These are phyloP conservation scores for Pagetopsis macropterus DNA, from an alignment of 2,797 vertebrate species.

Conservation along the genomic window DNA sequence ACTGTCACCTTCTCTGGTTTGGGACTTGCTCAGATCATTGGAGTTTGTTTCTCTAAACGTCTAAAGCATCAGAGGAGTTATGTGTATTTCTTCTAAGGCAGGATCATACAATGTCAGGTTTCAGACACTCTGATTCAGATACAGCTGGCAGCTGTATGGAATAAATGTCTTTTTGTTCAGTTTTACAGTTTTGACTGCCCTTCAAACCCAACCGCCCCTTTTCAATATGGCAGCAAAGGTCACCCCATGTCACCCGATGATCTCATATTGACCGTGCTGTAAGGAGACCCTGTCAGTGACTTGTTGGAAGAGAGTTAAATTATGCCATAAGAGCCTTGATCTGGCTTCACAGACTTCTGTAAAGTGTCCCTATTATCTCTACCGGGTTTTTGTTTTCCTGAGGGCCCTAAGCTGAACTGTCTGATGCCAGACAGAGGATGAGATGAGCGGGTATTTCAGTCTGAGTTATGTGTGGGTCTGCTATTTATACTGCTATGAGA, in stretches of 20 bases:
- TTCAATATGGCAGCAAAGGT: slow-evolving; percentile 38
- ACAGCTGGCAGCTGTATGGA: slow-evolving; percentile 7
- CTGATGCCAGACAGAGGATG: slow-evolving; percentile 55
- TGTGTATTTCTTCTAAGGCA: slow-evolving; percentile 13
- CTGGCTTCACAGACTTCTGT: slow-evolving; percentile 10
- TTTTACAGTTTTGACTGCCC: slow-evolving; percentile 20
- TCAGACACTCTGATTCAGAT: background rate
- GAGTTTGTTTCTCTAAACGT: background rate
- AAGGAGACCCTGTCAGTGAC: slow-evolving; percentile 37
- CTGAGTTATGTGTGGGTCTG: slow-evolving; percentile 68
- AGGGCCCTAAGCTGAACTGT: slow-evolving; percentile 39
- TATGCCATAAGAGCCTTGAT: slow-evolving; percentile 22
- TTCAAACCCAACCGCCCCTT: slow-evolving; percentile 20
- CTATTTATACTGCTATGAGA: slow-evolving; percentile 79
- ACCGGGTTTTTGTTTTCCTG: slow-evolving; percentile 29
- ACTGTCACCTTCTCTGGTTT: background rate
- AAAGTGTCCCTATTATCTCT: slow-evolving; percentile 14
- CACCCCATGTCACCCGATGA: slow-evolving; percentile 39
- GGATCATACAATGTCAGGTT: background rate
- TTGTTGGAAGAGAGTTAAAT: slow-evolving; percentile 36
- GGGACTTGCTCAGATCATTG: slow-evolving; percentile 2
- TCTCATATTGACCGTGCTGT: slow-evolving; percentile 45
- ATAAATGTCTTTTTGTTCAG: slow-evolving; percentile 32
- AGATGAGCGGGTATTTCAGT: slow-evolving; percentile 65
- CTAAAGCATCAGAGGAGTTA: slow-evolving; percentile 1